Percentiles rank a stretch among this genome's conserved stretches.
Evolutionary conservation across 2,888 invertebrate genomes (phyloP).

Genomic region (Cataglyphis altisquamis): DNA sequence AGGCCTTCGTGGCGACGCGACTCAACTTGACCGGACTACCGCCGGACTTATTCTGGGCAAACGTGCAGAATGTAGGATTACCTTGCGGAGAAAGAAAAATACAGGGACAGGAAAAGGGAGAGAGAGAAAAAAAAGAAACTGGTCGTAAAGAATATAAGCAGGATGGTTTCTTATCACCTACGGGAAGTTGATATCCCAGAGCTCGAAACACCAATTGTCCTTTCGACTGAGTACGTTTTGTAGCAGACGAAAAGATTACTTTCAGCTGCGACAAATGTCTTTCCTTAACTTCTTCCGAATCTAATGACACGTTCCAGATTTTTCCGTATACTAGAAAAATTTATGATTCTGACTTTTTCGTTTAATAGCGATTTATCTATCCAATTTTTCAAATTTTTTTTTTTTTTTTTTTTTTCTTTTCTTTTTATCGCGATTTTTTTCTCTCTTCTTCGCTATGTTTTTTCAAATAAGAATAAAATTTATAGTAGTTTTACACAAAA

Average conservation of each 20-base stretch:
- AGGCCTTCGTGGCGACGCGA: constrained; percentile 63
- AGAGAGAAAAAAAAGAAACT: background rate
- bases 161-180: constrained; percentile 19
- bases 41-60: constrained; percentile 35
- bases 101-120: background rate
- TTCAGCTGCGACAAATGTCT: constrained; percentile 34
- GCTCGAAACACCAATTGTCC: constrained; percentile 4
- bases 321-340: background rate
- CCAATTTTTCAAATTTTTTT: background rate
- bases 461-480: background rate
- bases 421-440: background rate
- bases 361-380: background rate
- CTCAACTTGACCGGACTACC: constrained; percentile 62
- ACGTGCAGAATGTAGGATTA: constrained; percentile 39
- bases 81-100: constrained; percentile 18
- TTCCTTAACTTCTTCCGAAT: constrained; percentile 26
- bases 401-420: background rate
- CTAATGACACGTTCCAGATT: constrained; percentile 18
- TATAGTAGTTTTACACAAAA: background rate
- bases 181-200: constrained; percentile 35
- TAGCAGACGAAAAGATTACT: constrained; percentile 29
- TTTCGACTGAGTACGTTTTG: constrained; percentile 29
- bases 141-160: constrained; percentile 51
- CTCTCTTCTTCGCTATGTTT: too few relatives aligned
- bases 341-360: background rate